phyloP scores from a whole-genome alignment of 2,113 vertebrate species.

The Trichomycterus rosablanca region DNA sequence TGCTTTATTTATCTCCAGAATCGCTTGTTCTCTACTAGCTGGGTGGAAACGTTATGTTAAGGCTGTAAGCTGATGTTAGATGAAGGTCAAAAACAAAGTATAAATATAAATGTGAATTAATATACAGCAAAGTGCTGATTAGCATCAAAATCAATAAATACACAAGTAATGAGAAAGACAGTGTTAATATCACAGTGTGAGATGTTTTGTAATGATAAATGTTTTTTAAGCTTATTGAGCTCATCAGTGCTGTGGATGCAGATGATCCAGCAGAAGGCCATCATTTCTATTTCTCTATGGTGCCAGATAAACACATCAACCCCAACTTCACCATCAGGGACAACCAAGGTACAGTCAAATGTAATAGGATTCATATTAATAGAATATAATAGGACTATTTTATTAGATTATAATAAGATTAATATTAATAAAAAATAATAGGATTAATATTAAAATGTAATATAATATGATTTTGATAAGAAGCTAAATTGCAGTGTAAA shows the following conservation, averaged over 20 bases:
- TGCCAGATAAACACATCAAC: conserved; percentile 67
- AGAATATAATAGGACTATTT: too few species aligned
- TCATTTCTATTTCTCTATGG: conserved; percentile 79
- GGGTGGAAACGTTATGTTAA: neutral
- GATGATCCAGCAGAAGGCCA: conserved; percentile 77
- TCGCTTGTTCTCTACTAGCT: neutral
- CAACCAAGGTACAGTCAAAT: conserved; percentile 83
- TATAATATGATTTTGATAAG: too few species aligned
- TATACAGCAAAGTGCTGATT: neutral
- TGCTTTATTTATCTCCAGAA: neutral
- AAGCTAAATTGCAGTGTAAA: too few species aligned
- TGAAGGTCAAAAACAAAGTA: neutral
- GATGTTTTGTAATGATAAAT: neutral
- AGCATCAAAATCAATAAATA: neutral
- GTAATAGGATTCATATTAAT: too few species aligned
- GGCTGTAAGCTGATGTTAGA: too few species aligned
- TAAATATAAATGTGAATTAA: neutral
- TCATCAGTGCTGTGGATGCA: conserved; percentile 79
- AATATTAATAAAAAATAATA: too few species aligned
- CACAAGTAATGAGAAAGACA: neutral
- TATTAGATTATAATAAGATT: too few species aligned
- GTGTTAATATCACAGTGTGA: neutral
- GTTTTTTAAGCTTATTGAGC: conserved; percentile 76
- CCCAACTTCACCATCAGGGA: conserved; percentile 82
- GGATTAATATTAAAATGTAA: too few species aligned